Evolutionary conservation across 30 jellyfish, hydroid and myxozoan genomes (phyloP).

Genomic region (Aurelia sp.): DNA sequence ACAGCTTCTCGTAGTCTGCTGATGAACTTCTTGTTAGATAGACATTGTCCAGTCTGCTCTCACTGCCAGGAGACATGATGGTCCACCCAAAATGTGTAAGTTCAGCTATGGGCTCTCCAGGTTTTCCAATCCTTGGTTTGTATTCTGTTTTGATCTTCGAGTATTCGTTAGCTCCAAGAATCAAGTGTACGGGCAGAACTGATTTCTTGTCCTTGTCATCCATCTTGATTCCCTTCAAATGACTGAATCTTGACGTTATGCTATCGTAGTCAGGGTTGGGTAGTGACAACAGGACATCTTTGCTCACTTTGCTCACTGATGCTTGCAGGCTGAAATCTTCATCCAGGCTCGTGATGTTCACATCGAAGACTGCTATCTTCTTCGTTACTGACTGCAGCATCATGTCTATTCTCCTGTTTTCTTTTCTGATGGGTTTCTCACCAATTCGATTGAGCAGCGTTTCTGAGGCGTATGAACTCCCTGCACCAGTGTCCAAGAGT

Average conservation of each 20-base stretch:
- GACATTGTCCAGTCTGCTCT: conserved; percentile 16
- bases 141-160: conserved; percentile 27
- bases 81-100: conserved; percentile 72
- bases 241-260: not conserved
- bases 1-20: conserved; percentile 58
- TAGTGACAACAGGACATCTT: conserved; percentile 24
- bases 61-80: conserved; percentile 76
- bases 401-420: conserved; percentile 61
- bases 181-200: conserved; percentile 57
- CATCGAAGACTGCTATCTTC: conserved; percentile 24
- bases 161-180: conserved; percentile 52
- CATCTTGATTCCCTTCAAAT: conserved; percentile 35
- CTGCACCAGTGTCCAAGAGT: conserved; percentile 77
- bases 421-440: conserved; percentile 17
- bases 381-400: conserved; percentile 34
- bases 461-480: conserved; percentile 63
- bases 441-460: conserved; percentile 2
- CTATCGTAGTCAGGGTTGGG: conserved; percentile 54
- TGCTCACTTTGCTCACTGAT: conserved; percentile 42
- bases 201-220: conserved; percentile 32
- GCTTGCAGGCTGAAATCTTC: conserved; percentile 14
- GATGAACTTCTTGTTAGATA: conserved; percentile 39
- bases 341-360: conserved; percentile 10
- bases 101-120: conserved; percentile 29
- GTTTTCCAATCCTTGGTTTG: conserved; percentile 59